These are phyloP conservation scores for Amblyornis subalaris DNA, from an alignment of 2,113 vertebrate species.

Conservation along the genomic window DNA sequence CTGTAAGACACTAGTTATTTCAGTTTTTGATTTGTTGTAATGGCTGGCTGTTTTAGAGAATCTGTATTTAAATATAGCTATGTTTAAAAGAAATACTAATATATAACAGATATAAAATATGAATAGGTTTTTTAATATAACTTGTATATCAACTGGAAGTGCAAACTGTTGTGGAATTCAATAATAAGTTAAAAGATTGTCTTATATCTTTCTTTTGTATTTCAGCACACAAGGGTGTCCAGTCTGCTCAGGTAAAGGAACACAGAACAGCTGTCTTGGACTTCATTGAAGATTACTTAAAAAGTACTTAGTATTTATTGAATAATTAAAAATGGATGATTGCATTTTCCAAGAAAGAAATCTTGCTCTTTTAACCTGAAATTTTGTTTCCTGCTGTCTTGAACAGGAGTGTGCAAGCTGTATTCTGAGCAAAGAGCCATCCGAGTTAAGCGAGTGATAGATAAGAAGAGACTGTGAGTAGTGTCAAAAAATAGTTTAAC, in stretches of 20 bases:
- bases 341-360: neutral
- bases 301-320: conserved; percentile 72
- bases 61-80: neutral
- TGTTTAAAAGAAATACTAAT: neutral
- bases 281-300: conserved; percentile 88
- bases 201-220: neutral
- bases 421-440: conserved; percentile 97
- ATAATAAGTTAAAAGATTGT: neutral
- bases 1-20: neutral
- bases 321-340: neutral
- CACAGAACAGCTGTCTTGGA: conserved; percentile 88
- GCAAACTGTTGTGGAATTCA: neutral
- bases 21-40: neutral
- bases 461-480: conserved; percentile 96
- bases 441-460: conserved; percentile 90
- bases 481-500: neutral
- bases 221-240: conserved; percentile 81
- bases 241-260: conserved; percentile 86
- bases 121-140: neutral
- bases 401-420: conserved; percentile 90
- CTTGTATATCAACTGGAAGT: neutral
- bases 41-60: neutral
- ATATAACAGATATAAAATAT: neutral
- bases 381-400: neutral
- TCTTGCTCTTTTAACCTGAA: neutral